phyloP scores from a whole-genome alignment of 2,888 invertebrate genomes.

The Eristalinus sepulchralis region DNA sequence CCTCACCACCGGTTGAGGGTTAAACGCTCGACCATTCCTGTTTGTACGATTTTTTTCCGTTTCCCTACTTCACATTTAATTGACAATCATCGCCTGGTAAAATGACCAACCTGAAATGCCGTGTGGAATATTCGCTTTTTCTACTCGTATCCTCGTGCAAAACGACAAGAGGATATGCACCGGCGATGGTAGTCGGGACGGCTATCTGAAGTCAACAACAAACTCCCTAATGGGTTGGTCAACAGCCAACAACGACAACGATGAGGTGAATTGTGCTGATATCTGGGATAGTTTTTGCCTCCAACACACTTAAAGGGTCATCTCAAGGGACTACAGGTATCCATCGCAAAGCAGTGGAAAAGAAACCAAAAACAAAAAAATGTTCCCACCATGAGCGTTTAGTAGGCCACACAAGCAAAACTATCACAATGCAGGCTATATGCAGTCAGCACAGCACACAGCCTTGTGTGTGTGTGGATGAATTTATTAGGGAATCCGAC shows the following conservation, averaged over 20 bases:
- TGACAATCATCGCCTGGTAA: constrained; percentile 44
- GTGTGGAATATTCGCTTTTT: constrained; percentile 8
- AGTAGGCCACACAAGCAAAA: not conserved
- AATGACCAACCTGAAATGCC: constrained; percentile 35
- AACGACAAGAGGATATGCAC: constrained; percentile 3
- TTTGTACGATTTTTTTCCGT: not conserved
- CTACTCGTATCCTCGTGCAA: not conserved
- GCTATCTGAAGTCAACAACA: constrained; percentile 38
- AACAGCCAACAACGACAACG: constrained; percentile 36
- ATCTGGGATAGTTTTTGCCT: constrained; percentile 4
- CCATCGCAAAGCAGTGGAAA: not conserved
- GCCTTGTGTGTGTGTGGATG: not conserved
- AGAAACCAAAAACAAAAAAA: not conserved
- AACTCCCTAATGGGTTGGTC: constrained; percentile 39
- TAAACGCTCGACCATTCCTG: not conserved
- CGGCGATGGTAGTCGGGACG: constrained; percentile 13
- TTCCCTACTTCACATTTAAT: constrained; percentile 30
- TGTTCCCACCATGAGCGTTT: not conserved
- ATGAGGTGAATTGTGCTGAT: constrained; percentile 33
- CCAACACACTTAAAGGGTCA: not conserved
- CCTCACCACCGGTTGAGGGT: not conserved
- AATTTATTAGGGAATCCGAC: too few relatives aligned
- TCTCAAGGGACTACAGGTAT: constrained; percentile 3
- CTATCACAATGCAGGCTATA: not conserved
- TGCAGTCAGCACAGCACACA: not conserved